Evolutionary conservation across 1,140 invertebrate genomes (phyloP), one percentile per base, ranked within the genome.

Genomic region (Rhyacophila brunnea): DNA sequence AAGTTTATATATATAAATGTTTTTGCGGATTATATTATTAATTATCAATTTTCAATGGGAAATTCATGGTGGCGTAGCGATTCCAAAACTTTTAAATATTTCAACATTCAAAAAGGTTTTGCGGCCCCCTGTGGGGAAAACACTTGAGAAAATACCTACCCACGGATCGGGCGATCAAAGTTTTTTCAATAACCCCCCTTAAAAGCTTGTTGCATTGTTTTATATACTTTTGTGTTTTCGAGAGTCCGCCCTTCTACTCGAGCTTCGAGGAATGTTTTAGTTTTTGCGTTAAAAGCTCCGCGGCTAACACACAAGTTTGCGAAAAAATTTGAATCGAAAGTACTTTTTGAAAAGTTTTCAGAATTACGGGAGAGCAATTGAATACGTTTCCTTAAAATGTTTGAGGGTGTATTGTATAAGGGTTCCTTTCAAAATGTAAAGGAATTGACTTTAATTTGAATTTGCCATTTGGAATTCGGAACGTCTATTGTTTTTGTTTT

Each of bases 191-290:
- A 48, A 20, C 20, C 35, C 48, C 60, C 46, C 53, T 47, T 57
- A 57, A 62, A 57, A 62, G 48, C 60, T 46, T 45, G 60, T 61
- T 61, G 60, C 54, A 62, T 57, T 62, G 53, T 62, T 62, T 62
- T 40, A 57, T 46, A 52, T 35, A 50, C 57, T 59, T 51, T 35
- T 35, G 34, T 43, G 34, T 49, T 42, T 32, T n/a, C n/a, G 23
- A 36, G 32, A 43, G 15, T 44, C 28, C 11, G 14, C 20, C 51
- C 43, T 51, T 38, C 32, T n/a, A 13, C 28, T 40, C 35, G 13
- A 46, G 35, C n/a, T 18, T 38, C 3, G 45, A 56, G 17, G 20
- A 46, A 20, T 56, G 14, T 43, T 18, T 43, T 42, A 42, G 43
- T 45, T 52, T 52, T 59, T 44, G 23, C 17, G 48, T 53, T 54